A percentile compares a stretch with the other conserved stretches of the same genome.
Conservation (phyloP, 2,888 invertebrate species). For the Trichopria drosophilae region DNA sequence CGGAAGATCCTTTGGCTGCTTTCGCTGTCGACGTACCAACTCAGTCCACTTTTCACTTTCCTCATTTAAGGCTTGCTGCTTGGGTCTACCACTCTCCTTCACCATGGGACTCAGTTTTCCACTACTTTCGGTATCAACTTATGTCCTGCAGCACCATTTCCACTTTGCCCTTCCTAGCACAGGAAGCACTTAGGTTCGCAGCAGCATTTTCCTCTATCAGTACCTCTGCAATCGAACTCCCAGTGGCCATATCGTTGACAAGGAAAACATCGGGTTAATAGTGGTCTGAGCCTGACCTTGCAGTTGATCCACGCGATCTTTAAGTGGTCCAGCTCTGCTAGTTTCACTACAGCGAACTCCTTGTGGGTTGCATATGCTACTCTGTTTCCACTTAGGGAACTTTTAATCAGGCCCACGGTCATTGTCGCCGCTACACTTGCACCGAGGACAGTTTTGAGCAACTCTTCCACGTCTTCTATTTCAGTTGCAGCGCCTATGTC, state of each 20-base stretch:
- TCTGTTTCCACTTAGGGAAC: background rate
- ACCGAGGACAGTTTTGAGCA: constrained; percentile 13
- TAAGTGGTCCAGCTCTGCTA: background rate
- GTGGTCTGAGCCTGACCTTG: constrained; percentile 9
- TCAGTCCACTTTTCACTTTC: no score
- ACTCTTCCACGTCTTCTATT: constrained; percentile 16
- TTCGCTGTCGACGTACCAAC: no score
- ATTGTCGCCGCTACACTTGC: background rate
- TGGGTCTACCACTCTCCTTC: no score
- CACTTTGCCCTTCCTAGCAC: no score
- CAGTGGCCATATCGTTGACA: background rate
- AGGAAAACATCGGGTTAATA: constrained; percentile 7
- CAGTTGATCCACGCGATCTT: constrained; percentile 3
- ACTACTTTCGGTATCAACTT: no score
- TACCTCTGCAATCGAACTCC: background rate
- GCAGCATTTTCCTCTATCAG: background rate
- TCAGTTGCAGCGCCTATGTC: constrained; percentile 12
- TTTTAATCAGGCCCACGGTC: constrained; percentile 19
- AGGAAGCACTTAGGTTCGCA: no score
- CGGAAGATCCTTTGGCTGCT: no score
- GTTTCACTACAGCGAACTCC: background rate
- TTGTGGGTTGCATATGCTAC: background rate
- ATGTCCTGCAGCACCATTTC: no score
- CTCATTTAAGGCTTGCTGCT: no score
- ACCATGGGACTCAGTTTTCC: no score